Conservation (phyloP, 2,113 vertebrate genomes). For the Mastomys coucha region DNA sequence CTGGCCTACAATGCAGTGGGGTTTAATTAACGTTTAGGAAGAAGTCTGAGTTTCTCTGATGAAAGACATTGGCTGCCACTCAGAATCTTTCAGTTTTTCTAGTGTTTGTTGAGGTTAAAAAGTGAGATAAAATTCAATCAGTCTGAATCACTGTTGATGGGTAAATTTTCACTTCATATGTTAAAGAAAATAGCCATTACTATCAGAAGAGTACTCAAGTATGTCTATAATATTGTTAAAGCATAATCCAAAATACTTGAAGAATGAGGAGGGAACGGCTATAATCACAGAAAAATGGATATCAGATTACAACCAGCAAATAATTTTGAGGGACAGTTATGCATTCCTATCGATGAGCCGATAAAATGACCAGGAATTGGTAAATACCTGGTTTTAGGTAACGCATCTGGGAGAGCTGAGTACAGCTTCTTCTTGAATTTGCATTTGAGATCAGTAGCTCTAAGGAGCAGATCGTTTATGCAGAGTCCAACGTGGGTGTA, state of each 20-base stretch:
- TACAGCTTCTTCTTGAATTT: conserved; percentile 37
- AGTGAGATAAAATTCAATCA: conserved; percentile 66
- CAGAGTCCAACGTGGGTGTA: conserved; percentile 43
- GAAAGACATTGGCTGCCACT: conserved; percentile 58
- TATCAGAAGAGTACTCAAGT: conserved; percentile 3
- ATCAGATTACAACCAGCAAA: conserved; percentile 6
- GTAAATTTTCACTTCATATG: conserved; percentile 64
- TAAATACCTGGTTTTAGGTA: neutral
- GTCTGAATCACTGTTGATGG: conserved; percentile 48
- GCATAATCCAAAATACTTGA: neutral
- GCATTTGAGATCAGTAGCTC: conserved; percentile 53
- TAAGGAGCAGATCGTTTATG: conserved; percentile 57
- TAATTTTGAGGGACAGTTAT: conserved; percentile 1
- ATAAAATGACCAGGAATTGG: neutral
- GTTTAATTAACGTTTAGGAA: conserved; percentile 73
- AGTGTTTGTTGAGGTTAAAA: conserved; percentile 61
- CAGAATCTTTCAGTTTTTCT: conserved; percentile 36
- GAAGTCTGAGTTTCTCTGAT: conserved; percentile 65
- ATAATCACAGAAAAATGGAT: neutral
- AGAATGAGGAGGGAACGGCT: neutral
- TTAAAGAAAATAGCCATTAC: conserved; percentile 63
- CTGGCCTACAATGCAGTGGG: neutral
- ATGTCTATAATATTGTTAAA: conserved; percentile 20
- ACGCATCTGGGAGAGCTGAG: conserved; percentile 8
- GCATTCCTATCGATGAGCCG: neutral